Conservation (phyloP, 2,113 vertebrate genomes). For the Cromileptes altivelis region DNA sequence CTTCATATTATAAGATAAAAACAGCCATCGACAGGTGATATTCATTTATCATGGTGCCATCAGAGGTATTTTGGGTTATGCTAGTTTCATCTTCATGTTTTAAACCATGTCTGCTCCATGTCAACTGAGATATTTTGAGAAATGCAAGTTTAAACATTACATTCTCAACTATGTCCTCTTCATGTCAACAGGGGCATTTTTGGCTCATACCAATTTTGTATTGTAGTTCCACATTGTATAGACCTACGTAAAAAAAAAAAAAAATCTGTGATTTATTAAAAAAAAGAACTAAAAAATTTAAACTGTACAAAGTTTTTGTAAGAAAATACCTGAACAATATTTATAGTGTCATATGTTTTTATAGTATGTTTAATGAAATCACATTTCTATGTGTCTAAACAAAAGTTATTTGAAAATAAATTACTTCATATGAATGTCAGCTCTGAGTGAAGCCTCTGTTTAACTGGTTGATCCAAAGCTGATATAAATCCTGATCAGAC, state of each 20-base stretch:
- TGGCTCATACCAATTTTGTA: conserved; percentile 76
- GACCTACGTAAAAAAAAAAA: conserved; percentile 68
- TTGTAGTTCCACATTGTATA: conserved; percentile 76
- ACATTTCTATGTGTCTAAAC: conserved; percentile 81
- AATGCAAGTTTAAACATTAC: conserved; percentile 40
- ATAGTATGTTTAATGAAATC: conserved; percentile 79
- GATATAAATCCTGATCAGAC: conserved; percentile 64
- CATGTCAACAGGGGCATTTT: conserved; percentile 61
- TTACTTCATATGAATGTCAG: conserved; percentile 78
- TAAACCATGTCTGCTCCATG: conserved; percentile 29
- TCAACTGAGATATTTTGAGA: conserved; percentile 35
- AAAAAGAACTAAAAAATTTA: conserved; percentile 72
- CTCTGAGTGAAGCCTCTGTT: conserved; percentile 62
- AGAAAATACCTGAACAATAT: conserved; percentile 81
- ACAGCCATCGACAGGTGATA: conserved; percentile 35
- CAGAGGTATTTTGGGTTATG: conserved; percentile 59
- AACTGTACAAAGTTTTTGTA: conserved; percentile 83
- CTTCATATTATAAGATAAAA: conserved; percentile 58
- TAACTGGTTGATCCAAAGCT: conserved; percentile 67
- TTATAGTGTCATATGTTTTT: conserved; percentile 84
- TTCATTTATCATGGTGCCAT: conserved; percentile 59
- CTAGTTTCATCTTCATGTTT: conserved; percentile 52
- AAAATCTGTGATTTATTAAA: conserved; percentile 76
- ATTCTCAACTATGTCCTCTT: conserved; percentile 49
- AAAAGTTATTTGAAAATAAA: conserved; percentile 74